These are phyloP conservation scores for Lerema accius DNA, from an alignment of 1,140 invertebrate genomes.

Conservation along the genomic window DNA sequence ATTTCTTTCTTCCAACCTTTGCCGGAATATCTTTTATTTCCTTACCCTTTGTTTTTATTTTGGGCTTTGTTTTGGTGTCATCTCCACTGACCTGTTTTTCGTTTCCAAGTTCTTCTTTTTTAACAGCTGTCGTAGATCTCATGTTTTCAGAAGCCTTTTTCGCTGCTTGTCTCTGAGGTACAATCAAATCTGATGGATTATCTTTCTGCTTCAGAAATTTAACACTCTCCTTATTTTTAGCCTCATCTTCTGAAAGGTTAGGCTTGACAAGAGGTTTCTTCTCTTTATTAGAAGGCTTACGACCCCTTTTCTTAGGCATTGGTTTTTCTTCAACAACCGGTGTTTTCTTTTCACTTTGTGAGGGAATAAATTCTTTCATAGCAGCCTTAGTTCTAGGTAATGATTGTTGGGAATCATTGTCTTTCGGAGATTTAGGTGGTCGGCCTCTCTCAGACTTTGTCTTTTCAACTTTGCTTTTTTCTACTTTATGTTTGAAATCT, in stretches of 20 bases:
- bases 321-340: slow-evolving; percentile 67
- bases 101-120: slow-evolving; percentile 71
- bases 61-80: slow-evolving; percentile 74
- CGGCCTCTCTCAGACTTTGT: slow-evolving; percentile 73
- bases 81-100: slow-evolving; percentile 66
- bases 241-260: slow-evolving; percentile 75
- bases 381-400: slow-evolving; percentile 90
- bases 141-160: slow-evolving; percentile 95
- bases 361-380: slow-evolving; percentile 89
- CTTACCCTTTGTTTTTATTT: slow-evolving; percentile 69
- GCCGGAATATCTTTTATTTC: slow-evolving; percentile 60
- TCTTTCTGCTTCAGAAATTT: slow-evolving; percentile 84
- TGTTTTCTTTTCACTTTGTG: slow-evolving; percentile 71
- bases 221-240: slow-evolving; percentile 83
- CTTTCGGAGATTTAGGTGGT: slow-evolving; percentile 82
- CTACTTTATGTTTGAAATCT: slow-evolving; percentile 57
- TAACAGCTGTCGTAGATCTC: slow-evolving; percentile 83
- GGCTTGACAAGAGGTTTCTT: slow-evolving; percentile 66
- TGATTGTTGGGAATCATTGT: slow-evolving; percentile 87
- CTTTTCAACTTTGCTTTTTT: slow-evolving; percentile 78
- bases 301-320: slow-evolving; percentile 74
- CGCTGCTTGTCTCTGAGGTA: slow-evolving; percentile 95
- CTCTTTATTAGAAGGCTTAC: slow-evolving; percentile 68
- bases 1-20: slow-evolving; percentile 84
- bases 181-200: slow-evolving; percentile 90